A percentile compares a stretch with the other conserved stretches of the same genome.
phyloP scores from a whole-genome alignment of 2,888 invertebrate genomes.

The Alloscopus bannaensis region DNA sequence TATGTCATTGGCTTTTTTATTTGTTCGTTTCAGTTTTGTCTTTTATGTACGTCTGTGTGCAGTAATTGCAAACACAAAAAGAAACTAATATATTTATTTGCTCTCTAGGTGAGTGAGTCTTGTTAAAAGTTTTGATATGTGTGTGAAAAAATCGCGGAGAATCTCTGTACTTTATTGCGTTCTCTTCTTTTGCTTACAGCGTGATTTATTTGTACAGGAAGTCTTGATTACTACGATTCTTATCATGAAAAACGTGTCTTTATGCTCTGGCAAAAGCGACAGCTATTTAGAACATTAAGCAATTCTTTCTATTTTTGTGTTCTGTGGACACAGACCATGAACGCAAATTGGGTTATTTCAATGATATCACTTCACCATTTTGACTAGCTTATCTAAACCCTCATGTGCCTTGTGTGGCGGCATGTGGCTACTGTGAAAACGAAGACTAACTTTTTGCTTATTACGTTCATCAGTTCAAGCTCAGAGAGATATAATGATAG shows the following conservation, averaged over 20 bases:
- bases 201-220: constrained; percentile 22
- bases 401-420: background rate
- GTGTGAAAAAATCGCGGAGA: constrained; percentile 46
- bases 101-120: constrained; percentile 3
- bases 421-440: too few relatives aligned
- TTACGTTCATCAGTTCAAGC: too few relatives aligned
- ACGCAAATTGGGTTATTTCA: background rate
- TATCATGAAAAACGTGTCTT: background rate
- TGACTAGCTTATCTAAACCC: background rate
- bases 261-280: background rate
- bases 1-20: constrained; percentile 37
- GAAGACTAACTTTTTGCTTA: too few relatives aligned
- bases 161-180: constrained; percentile 32
- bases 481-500: background rate
- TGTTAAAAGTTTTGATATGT: constrained; percentile 38
- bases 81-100: constrained; percentile 30
- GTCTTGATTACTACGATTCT: constrained; percentile 9
- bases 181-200: background rate
- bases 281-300: constrained; percentile 3
- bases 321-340: background rate
- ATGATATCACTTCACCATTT: background rate
- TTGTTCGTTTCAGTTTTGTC: constrained; percentile 3
- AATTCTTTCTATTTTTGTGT: background rate
- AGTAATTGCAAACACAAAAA: constrained; percentile 19
- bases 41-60: too few relatives aligned